Conservation (phyloP, 2,888 invertebrate species). For the Eurytoma californica region DNA sequence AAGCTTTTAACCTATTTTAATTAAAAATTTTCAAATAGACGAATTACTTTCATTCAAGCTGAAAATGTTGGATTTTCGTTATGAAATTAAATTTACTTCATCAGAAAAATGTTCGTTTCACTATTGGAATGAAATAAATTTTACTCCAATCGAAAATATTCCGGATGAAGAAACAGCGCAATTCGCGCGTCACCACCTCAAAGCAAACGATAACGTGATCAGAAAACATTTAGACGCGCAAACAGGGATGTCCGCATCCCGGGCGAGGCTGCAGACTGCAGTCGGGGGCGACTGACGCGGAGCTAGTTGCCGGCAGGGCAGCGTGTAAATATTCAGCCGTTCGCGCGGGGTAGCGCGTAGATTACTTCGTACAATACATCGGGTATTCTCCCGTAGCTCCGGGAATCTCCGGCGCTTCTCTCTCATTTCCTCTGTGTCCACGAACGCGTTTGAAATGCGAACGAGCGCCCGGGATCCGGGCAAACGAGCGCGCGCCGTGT, state of each 20-base stretch:
- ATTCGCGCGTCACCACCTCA: neutral
- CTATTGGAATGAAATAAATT: too few relatives aligned
- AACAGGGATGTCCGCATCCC: neutral
- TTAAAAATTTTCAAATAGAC: too few relatives aligned
- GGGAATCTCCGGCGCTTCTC: neutral
- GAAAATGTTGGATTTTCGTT: too few relatives aligned
- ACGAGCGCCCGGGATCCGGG: conserved; percentile 18
- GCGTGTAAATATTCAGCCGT: conserved; percentile 42
- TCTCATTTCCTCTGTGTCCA: neutral
- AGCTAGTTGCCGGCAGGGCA: conserved; percentile 8
- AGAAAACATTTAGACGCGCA: neutral
- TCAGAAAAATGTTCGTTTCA: too few relatives aligned
- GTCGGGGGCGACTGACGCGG: neutral
- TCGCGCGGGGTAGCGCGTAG: conserved; percentile 8
- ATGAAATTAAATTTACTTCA: too few relatives aligned
- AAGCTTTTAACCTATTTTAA: too few relatives aligned
- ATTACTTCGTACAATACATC: conserved; percentile 30
- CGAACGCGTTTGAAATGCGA: conserved; percentile 43
- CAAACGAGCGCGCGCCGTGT: conserved; percentile 22
- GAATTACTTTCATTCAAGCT: too few relatives aligned
- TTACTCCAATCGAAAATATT: neutral
- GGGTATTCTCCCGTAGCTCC: conserved; percentile 19
- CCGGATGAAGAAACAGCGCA: neutral
- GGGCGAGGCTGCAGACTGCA: neutral
- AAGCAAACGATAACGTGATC: neutral